Base-by-base conservation (phyloP, 2,888 invertebrate species). In the Drosophila pseudotakahashii region DNA sequence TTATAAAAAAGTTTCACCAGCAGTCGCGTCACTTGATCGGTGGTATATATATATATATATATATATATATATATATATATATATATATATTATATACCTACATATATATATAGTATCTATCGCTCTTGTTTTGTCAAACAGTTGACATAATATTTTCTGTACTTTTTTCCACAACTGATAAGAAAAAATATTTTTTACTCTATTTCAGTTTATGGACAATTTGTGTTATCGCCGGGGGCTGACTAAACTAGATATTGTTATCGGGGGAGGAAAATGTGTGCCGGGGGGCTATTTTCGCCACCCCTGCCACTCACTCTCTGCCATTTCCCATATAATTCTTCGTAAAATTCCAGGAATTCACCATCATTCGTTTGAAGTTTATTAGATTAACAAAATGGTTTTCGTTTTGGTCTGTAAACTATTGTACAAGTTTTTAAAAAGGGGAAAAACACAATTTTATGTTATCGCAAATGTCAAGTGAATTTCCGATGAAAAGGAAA, bases 301-400 rank as follows among this genome's bases (percentile, higher is more conserved):
- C 37, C 10, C 11, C 30, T 14, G 9, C 9, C 45, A 13, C 32
- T 9, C 14, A 13, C 42, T 16, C 10, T 57, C n/a, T 10, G 14
- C 16, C 11, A n/a, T n/a, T 62, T 30, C 23, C n/a, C 32, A 54
- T 16, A 42, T 52, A 32, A 26, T 16, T 57, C 9, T 16, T 30
- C 37, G 26, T 32, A 44, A 51, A 51, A 70, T 77, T 78, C 82
- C 67, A 58, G 60, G 69, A 80, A 78, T 69, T 66, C 61, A 73
- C 63, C 45, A 59, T 57, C 42, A 41, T 78, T 70, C 36, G 44
- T 66, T 64, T 16, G 37, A 70, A 79, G 48, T 54, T 39, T 50
- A 42, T 68, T 44, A 32, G 50, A 61, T 72, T 67, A 32, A 14
- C 30, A 36, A 48, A 36, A 14, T 51, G 19, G 19, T 13, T 36